Evolutionary conservation across 2,113 vertebrate species (phyloP).

Genomic region (Castor canadensis): DNA sequence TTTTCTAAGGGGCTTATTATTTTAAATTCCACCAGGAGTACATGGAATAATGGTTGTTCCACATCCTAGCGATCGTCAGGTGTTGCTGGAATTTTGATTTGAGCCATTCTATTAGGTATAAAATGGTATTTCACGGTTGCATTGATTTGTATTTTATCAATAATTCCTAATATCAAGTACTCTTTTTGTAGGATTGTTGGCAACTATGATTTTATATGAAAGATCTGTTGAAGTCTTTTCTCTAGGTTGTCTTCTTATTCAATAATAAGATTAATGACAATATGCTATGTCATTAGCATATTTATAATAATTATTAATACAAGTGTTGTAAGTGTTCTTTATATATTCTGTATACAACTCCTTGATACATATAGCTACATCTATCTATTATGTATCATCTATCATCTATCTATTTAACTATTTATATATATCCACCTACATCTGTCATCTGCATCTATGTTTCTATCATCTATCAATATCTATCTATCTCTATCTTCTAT

Average conservation of each 20-base stretch:
- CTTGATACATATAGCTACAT: too few species aligned
- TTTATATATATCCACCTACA: too few species aligned
- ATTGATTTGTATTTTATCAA: constrained; percentile 18
- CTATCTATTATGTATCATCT: too few species aligned
- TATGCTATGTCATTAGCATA: not conserved
- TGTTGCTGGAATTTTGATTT: not conserved
- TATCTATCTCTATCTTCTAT: too few species aligned
- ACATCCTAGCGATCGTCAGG: not conserved
- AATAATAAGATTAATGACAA: not conserved
- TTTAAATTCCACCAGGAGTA: not conserved
- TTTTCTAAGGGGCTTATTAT: not conserved
- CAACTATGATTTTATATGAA: not conserved
- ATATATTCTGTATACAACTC: not conserved
- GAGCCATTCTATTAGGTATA: not conserved
- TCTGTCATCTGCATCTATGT: too few species aligned
- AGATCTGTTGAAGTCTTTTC: not conserved
- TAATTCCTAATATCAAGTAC: not conserved
- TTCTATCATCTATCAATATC: too few species aligned
- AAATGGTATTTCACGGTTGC: not conserved
- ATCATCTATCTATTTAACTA: too few species aligned
- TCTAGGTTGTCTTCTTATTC: not conserved
- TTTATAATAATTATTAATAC: not conserved
- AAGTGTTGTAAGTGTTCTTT: not conserved
- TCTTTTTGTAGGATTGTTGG: not conserved
- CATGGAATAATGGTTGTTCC: not conserved